A percentile compares a stretch with the other conserved stretches of the same genome.
phyloP scores from a whole-genome alignment of 2,797 vertebrate species.

The Poecilia wingei region DNA sequence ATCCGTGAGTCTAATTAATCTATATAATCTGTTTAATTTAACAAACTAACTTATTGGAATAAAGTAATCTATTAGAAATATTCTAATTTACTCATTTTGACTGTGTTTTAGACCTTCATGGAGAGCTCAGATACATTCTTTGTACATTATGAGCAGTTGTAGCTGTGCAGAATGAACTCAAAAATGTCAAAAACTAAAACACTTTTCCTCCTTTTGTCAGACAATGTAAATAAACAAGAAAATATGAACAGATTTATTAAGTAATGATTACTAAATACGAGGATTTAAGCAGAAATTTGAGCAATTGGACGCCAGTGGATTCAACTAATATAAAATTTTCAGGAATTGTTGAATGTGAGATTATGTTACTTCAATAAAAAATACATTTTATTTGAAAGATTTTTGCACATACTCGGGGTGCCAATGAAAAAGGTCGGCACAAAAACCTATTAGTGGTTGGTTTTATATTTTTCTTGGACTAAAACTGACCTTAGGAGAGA shows the following conservation, averaged over 20 bases:
- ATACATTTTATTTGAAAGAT: neutral
- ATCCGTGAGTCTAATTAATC: neutral
- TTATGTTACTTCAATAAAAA: neutral
- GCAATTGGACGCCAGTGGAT: neutral
- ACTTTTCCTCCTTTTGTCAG: neutral
- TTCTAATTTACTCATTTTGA: neutral
- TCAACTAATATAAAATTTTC: neutral
- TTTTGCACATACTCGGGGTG: neutral
- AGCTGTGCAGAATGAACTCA: neutral
- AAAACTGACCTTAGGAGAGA: slow-evolving; percentile 86
- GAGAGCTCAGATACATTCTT: neutral
- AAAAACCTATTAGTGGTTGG: neutral
- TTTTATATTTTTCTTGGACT: neutral
- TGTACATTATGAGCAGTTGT: neutral
- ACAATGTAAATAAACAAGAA: neutral
- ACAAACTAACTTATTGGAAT: neutral
- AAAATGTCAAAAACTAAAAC: neutral
- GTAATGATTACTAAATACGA: neutral
- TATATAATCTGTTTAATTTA: neutral
- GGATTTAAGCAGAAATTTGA: neutral
- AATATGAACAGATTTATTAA: neutral
- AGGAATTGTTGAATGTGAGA: neutral
- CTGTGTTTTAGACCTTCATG: neutral
- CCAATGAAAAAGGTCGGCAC: neutral
- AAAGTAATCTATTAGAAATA: neutral